Evolutionary conservation across 2,888 invertebrate genomes (phyloP), one percentile per base, ranked within the genome.

Genomic region (Tetragonisca angustula): DNA sequence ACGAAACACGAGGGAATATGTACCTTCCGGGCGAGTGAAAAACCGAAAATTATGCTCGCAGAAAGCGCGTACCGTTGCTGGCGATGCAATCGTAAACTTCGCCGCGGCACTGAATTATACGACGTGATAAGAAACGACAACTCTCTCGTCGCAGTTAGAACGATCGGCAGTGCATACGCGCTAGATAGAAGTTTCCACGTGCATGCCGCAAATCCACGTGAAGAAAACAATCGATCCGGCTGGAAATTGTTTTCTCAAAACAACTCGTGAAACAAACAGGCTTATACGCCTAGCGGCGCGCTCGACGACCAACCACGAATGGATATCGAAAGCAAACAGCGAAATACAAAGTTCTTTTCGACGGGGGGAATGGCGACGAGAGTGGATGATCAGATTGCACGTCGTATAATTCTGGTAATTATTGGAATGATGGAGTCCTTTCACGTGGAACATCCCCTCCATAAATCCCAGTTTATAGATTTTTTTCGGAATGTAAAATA

Each of bases 261-360:
- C 15, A n/a, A 1, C 19, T 15, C n/a, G 15, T n/a, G 15, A 36
- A 43, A 65, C 43, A 65, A 65, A 65, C 43, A 11, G 9, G 64
- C 36, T 64, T 64, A 32, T 21, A 64, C 32, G 32, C 19, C 21
- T 62, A n/a, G 62, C 32, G 32, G 32, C 62, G 62, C 62, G 19
- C 27, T 11, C 36, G 21, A 36, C 27, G 32, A 32, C 11, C 11
- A 24, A 61, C 4, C 27, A 17, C 24, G 24, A 24, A 17, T 24
- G 36, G 43, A n/a, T 65, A 65, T 65, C 21, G 64, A 65, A 65
- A 65, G 15, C 36, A 65, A 36, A 36, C 36, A 65, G 21, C 36
- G 36, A 21, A 65, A 43, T 1, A 65, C 36, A 15, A 65, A 65
- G 5, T 49, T 49, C 43, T 49, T 43, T 67, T 19, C 17, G 32